phyloP scores from a whole-genome alignment of 2,113 vertebrate species.

The Vicugna pacos region DNA sequence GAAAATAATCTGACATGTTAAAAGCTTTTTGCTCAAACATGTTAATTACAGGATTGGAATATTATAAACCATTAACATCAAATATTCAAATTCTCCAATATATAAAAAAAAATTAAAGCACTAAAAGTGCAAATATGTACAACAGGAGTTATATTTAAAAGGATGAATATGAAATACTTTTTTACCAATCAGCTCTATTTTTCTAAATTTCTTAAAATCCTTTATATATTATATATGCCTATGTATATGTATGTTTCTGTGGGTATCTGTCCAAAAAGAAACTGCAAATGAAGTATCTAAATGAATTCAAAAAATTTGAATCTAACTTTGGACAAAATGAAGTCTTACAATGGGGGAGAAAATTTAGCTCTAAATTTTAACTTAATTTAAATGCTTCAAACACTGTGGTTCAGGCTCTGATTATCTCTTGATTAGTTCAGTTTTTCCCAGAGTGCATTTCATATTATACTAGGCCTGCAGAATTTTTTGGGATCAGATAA shows the following conservation, averaged over 20 bases:
- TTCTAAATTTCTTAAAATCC: background rate
- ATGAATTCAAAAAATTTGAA: constrained; percentile 13
- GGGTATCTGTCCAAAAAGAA: background rate
- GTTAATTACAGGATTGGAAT: background rate
- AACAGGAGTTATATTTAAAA: background rate
- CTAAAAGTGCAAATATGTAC: background rate
- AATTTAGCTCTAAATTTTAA: constrained; percentile 22
- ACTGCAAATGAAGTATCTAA: background rate
- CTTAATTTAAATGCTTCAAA: constrained; percentile 27
- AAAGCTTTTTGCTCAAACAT: background rate
- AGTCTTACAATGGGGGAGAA: background rate
- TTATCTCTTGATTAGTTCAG: constrained; percentile 15
- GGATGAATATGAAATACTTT: background rate
- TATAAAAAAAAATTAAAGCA: background rate
- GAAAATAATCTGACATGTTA: background rate
- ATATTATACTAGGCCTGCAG: background rate
- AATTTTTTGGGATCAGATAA: constrained; percentile 40
- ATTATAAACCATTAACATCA: background rate
- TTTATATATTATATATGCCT: background rate
- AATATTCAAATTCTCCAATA: background rate
- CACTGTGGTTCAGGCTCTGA: background rate
- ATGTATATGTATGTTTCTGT: background rate
- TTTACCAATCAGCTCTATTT: background rate
- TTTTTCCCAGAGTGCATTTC: background rate
- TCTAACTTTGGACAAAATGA: background rate